phyloP scores from a whole-genome alignment of 1,140 invertebrate species.

The Formica exsecta region DNA sequence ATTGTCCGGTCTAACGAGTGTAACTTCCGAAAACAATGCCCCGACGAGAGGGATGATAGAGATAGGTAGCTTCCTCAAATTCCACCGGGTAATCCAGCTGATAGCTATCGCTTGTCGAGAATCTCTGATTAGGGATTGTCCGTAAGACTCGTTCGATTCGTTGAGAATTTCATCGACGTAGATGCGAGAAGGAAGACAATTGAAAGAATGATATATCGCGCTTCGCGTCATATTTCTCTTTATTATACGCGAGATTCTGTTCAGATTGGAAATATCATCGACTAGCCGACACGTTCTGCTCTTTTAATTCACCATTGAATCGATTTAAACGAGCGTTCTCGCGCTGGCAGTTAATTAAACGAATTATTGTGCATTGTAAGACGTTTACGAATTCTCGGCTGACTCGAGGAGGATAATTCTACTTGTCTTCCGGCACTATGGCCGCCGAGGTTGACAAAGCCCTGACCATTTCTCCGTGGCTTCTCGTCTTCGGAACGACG shows the following conservation, averaged over 20 bases:
- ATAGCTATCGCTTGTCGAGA: slow-evolving; percentile 11
- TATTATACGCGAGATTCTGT: background rate
- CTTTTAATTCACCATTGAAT: background rate
- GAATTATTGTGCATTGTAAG: background rate
- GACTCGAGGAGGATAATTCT: slow-evolving; percentile 36
- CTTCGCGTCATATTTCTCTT: background rate
- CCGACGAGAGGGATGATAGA: slow-evolving; percentile 34
- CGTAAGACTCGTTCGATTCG: background rate
- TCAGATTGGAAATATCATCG: background rate
- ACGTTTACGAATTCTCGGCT: slow-evolving; percentile 22
- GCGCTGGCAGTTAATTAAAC: slow-evolving; percentile 49
- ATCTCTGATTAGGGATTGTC: background rate
- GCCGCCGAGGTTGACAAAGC: slow-evolving; percentile 55
- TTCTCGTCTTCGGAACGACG: slow-evolving; percentile 42
- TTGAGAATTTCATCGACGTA: background rate
- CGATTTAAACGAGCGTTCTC: background rate
- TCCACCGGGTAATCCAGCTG: background rate
- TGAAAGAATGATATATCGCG: background rate
- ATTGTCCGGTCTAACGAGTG: slow-evolving; percentile 75
- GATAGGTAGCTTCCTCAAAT: slow-evolving; percentile 32
- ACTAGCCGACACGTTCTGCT: background rate
- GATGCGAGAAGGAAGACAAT: background rate
- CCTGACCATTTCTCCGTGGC: slow-evolving; percentile 62
- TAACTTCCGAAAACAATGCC: slow-evolving; percentile 75
- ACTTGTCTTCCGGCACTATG: slow-evolving; percentile 18